Evolutionary conservation across 2,888 invertebrate genomes (phyloP), one percentile per base, ranked within the genome.

Genomic region (Agrilus cyanescens): DNA sequence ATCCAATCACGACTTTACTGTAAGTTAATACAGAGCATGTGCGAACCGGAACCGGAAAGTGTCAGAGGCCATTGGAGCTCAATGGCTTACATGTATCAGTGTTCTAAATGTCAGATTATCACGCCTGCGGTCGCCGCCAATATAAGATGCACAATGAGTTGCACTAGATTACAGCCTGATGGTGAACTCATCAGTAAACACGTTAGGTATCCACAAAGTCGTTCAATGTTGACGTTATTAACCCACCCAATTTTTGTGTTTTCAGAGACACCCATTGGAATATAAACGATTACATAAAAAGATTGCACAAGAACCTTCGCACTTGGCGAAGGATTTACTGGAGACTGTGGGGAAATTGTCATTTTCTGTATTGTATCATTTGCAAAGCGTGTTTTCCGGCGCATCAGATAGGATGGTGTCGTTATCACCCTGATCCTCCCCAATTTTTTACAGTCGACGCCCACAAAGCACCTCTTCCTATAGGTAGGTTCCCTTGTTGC

Each of bases 271-370:
- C 74, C 2, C 69, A 73, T 1, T 94, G 93, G 89, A 83, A 83
- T 55, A 70, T 87, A 31, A 87, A 83, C 59, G 82, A 83, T 41
- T 86, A 86, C 62, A 78, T 94, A 25, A 65, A 80, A 33, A 77
- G 79, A 57, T 64, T 91, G 46, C 84, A 85, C 58, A 77, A 77
- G 13, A 82, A 86, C 57, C 69, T 90, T 44, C 84, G 86, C 49
- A 81, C 83, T 0, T 95, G 95, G 95, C 73, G 90, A 1, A 63
- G 57, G 44, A 56, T 93, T 3, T 95, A 94, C 67, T 95, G 95
- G 95, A 76, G 85, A 34, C 68, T 94, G 37, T 94, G 94, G 94
- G 89, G 89, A 0, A 84, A 85, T 56, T 82, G 89, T 49, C 94
- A 95, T 66, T 88, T 82, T 66, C 70, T 94, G 16, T 77, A 77